A percentile compares a stretch with the other conserved stretches of the same genome.
These are phyloP conservation scores for Temnothorax nylanderi DNA, from an alignment of 1,140 invertebrate genomes.

Conservation along the genomic window DNA sequence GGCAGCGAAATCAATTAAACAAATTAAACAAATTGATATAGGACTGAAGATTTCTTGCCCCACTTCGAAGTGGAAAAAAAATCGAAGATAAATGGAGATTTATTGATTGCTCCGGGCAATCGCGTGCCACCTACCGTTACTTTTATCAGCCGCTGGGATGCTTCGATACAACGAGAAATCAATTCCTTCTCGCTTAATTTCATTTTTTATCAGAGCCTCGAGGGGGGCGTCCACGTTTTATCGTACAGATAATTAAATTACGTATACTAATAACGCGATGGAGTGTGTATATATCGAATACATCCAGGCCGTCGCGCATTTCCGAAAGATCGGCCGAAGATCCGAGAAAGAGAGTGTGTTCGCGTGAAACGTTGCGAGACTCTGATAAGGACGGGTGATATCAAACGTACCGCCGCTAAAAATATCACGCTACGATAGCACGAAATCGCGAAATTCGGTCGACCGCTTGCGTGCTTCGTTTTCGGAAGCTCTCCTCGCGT, in stretches of 20 bases:
- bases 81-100: neutral
- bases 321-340: neutral
- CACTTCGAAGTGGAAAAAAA: neutral
- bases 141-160: slow-evolving; percentile 1
- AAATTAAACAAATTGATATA: slow-evolving; percentile 18
- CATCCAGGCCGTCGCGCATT: neutral
- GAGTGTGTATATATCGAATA: no score
- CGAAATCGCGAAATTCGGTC: neutral
- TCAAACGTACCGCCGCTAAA: neutral
- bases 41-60: neutral
- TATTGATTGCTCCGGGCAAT: neutral
- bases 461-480: neutral
- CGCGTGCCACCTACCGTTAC: neutral
- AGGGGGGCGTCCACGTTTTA: neutral
- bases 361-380: neutral
- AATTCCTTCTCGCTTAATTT: neutral
- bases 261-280: neutral
- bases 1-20: slow-evolving; percentile 2
- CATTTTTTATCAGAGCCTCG: slow-evolving; percentile 1
- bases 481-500: neutral
- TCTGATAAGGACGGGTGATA: neutral
- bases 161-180: neutral
- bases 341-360: neutral
- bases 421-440: neutral
- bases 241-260: neutral